Percentiles rank a stretch among this genome's conserved stretches.
Evolutionary conservation across 2,797 vertebrate species (phyloP).

Genomic region (Chloroceryle amazona): DNA sequence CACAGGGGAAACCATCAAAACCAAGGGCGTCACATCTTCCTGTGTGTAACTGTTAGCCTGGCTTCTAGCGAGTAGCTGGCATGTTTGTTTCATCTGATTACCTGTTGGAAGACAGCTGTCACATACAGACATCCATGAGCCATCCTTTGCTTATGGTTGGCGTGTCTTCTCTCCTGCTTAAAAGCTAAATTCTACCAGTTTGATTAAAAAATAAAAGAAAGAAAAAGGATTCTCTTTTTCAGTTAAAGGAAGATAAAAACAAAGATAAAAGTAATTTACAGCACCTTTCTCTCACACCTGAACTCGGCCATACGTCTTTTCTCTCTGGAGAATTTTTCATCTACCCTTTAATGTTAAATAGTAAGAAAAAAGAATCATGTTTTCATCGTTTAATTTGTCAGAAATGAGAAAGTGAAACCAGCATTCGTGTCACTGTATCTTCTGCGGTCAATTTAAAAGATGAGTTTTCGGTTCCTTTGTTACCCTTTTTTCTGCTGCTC

Average conservation of each 20-base stretch:
- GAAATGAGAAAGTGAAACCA: neutral
- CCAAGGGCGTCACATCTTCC: neutral
- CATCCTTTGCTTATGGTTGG: neutral
- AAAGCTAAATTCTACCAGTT: neutral
- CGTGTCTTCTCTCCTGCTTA: neutral
- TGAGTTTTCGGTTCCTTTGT: neutral
- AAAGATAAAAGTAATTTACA: neutral
- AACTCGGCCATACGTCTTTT: neutral
- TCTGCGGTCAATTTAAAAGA: neutral
- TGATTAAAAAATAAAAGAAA: neutral
- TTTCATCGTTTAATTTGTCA: neutral
- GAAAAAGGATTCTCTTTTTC: neutral
- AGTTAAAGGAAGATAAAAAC: neutral
- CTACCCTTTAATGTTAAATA: neutral
- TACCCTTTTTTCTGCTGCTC: neutral
- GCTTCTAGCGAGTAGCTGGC: neutral
- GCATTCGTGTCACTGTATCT: neutral
- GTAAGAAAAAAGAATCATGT: neutral
- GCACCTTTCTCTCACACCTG: neutral
- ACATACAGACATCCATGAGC: neutral
- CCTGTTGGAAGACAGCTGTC: neutral
- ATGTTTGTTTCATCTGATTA: neutral
- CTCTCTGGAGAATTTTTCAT: neutral
- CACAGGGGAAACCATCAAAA: constrained; percentile 69
- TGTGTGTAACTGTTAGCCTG: neutral